Evolutionary conservation across 2,888 invertebrate species (phyloP).

Genomic region (Mimas tiliae): DNA sequence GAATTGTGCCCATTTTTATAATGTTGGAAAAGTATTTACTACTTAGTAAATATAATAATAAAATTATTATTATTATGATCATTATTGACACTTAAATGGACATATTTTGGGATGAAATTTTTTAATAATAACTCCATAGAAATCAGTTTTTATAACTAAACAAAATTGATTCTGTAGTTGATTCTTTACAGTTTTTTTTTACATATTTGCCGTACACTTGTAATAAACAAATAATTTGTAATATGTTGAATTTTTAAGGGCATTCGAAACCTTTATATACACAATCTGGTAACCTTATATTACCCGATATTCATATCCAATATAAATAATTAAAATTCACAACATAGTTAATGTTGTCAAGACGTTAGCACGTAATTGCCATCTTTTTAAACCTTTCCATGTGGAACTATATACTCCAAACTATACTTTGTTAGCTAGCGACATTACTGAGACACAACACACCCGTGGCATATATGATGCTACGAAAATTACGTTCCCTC

Average conservation of each 20-base stretch:
- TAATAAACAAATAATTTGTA: not conserved
- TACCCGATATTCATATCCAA: not conserved
- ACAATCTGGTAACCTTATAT: slow-evolving; percentile 1
- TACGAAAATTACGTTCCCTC: not conserved
- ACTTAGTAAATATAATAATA: no score
- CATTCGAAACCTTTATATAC: not conserved
- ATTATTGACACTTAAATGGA: no score
- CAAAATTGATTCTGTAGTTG: not conserved
- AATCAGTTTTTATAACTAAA: no score
- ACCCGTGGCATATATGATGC: not conserved
- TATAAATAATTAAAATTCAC: not conserved
- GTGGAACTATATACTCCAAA: not conserved
- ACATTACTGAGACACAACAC: no score
- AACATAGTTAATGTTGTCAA: slow-evolving; percentile 15
- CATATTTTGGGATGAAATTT: no score
- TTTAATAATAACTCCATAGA: no score
- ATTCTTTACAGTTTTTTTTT: slow-evolving; percentile 7
- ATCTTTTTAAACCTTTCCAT: slow-evolving; percentile 9
- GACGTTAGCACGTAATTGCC: slow-evolving; percentile 4
- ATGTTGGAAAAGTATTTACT: no score
- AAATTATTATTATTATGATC: no score
- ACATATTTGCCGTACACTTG: not conserved
- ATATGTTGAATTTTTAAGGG: not conserved
- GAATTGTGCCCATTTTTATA: no score
- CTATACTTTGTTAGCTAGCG: no score